Evolutionary conservation across 1,140 invertebrate species (phyloP).

Genomic region (Homalodisca vitripennis): DNA sequence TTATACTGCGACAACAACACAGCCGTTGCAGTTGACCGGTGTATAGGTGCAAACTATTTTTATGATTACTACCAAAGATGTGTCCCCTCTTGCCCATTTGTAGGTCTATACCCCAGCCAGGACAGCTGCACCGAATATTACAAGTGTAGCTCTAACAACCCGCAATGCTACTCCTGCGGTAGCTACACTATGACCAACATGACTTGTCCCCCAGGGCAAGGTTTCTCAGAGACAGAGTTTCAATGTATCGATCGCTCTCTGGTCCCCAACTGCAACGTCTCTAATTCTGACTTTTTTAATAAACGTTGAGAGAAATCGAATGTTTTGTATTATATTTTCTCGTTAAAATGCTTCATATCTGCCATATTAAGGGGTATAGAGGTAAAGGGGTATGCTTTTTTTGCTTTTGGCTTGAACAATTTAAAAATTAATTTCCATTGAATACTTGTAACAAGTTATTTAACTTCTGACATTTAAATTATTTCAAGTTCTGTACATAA

Average conservation of each 20-base stretch:
- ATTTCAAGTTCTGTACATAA: too few relatives aligned
- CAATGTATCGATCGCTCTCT: background rate
- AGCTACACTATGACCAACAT: background rate
- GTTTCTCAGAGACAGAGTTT: background rate
- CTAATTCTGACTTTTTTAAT: background rate
- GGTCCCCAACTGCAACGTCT: background rate
- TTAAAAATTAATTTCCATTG: too few relatives aligned
- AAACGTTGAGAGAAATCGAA: too few relatives aligned
- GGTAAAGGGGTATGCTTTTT: too few relatives aligned
- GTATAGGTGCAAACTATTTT: background rate
- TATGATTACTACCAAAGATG: background rate
- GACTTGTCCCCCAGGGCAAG: background rate
- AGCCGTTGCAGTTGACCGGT: background rate
- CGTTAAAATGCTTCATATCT: too few relatives aligned
- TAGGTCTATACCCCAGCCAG: background rate
- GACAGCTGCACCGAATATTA: background rate
- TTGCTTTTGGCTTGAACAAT: too few relatives aligned
- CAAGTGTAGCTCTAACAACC: background rate
- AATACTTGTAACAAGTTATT: too few relatives aligned
- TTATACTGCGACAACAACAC: background rate
- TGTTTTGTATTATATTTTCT: too few relatives aligned
- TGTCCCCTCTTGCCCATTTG: background rate
- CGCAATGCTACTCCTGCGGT: background rate
- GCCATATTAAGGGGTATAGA: too few relatives aligned
- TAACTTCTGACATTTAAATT: too few relatives aligned